Conservation (phyloP, 2,113 vertebrate species). For the Chlamydotis undulata region DNA sequence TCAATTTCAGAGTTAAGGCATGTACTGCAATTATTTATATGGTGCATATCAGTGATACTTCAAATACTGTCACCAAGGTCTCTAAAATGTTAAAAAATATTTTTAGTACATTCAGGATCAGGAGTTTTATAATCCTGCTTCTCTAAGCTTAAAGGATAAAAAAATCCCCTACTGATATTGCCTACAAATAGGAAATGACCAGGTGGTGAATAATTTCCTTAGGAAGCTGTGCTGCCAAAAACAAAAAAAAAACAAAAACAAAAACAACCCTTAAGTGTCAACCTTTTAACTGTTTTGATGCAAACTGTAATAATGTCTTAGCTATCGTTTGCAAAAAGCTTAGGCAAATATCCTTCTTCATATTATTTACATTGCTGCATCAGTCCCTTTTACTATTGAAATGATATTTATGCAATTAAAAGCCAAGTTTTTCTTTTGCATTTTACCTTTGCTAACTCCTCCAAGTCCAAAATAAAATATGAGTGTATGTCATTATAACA, state of each 20-base stretch:
- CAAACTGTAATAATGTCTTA: neutral
- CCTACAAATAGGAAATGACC: neutral
- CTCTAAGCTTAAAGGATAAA: neutral
- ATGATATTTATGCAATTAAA: neutral
- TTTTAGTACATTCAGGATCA: neutral
- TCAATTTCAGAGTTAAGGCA: constrained; percentile 49
- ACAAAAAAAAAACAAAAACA: neutral
- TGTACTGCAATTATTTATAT: constrained; percentile 26
- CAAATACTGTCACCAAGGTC: neutral
- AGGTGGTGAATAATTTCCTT: neutral
- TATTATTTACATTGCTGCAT: neutral
- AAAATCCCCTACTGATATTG: neutral
- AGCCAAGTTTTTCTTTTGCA: neutral
- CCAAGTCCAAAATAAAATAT: neutral
- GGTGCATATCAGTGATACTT: neutral
- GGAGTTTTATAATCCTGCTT: neutral
- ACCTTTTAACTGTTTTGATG: neutral
- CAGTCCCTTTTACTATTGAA: neutral
- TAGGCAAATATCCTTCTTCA: neutral
- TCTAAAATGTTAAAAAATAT: constrained; percentile 9
- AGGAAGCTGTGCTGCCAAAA: neutral
- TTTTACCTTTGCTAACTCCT: neutral
- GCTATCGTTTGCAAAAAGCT: neutral
- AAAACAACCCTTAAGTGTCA: neutral
- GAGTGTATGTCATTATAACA: neutral